These are phyloP conservation scores for Phortica okadai DNA, from an alignment of 2,888 invertebrate genomes.

Conservation along the genomic window DNA sequence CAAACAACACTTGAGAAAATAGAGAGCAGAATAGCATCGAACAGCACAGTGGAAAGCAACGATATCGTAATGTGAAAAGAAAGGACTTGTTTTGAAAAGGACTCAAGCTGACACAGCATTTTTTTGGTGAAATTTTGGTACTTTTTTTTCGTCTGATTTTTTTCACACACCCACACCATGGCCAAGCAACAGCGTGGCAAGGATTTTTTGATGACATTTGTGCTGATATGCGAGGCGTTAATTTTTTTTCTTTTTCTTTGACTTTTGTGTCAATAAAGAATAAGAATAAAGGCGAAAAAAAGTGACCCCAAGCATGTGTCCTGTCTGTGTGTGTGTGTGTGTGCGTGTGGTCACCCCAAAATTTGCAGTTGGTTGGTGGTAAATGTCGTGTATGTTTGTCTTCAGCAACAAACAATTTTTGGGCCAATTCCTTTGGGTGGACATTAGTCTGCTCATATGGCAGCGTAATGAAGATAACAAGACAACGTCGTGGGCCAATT, in stretches of 20 bases:
- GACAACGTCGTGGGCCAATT: slow-evolving; percentile 59
- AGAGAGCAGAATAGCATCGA: not conserved
- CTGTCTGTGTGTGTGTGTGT: not conserved
- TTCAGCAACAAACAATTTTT: slow-evolving; percentile 59
- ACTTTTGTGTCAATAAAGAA: not conserved
- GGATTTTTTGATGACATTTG: slow-evolving; percentile 52
- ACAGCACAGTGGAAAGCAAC: not conserved
- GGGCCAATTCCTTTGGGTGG: slow-evolving; percentile 61
- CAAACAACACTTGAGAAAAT: slow-evolving; percentile 1
- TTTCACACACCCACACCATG: not conserved
- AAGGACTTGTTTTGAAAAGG: slow-evolving; percentile 8
- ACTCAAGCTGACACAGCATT: slow-evolving; percentile 27
- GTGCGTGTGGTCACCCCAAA: slow-evolving; percentile 13
- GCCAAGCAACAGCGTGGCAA: slow-evolving; percentile 42
- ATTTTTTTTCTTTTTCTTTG: slow-evolving; percentile 37
- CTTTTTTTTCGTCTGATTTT: not conserved
- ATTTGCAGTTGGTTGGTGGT: not conserved
- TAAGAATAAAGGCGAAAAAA: slow-evolving; percentile 36
- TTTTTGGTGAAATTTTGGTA: not conserved
- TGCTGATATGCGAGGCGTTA: slow-evolving; percentile 68
- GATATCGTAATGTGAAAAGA: not conserved
- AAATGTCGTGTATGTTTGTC: slow-evolving; percentile 41
- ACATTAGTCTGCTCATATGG: slow-evolving; percentile 70
- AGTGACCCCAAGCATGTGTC: slow-evolving; percentile 51
- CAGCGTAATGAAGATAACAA: slow-evolving; percentile 71